Percentiles rank a stretch among this genome's conserved stretches.
phyloP scores from a whole-genome alignment of 2,113 vertebrate genomes.

The Chionomys nivalis region DNA sequence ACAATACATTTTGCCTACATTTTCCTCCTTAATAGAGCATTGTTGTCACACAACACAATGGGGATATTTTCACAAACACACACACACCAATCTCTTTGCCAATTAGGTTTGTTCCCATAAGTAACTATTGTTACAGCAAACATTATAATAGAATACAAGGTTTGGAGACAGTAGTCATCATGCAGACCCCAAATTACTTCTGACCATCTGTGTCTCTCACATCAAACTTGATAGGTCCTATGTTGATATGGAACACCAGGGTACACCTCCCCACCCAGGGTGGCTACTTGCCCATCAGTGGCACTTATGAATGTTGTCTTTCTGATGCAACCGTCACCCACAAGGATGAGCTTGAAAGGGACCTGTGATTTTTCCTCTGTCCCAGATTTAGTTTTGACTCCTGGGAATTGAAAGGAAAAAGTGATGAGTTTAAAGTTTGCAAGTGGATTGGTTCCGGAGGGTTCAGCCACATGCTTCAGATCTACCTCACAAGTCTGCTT shows the following conservation, averaged over 20 bases:
- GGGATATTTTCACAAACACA: background rate
- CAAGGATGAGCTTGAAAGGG: background rate
- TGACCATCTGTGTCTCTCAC: background rate
- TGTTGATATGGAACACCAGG: too few relatives aligned
- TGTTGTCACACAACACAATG: background rate
- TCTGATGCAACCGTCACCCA: background rate
- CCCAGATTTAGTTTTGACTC: background rate
- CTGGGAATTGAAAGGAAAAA: background rate
- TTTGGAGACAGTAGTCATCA: background rate
- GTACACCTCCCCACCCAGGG: background rate
- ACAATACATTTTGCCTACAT: background rate
- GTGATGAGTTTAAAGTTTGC: background rate
- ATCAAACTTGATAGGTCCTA: too few relatives aligned
- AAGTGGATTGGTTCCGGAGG: background rate
- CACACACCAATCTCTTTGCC: background rate
- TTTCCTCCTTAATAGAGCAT: background rate
- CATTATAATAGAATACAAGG: background rate
- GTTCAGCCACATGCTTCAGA: background rate
- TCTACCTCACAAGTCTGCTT: background rate
- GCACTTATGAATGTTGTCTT: background rate
- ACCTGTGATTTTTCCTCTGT: background rate
- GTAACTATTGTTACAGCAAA: background rate
- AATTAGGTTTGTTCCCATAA: background rate
- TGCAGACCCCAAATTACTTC: background rate
- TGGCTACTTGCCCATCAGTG: background rate